These are phyloP conservation scores for Synanthedon andrenaeformis DNA, from an alignment of 2,888 invertebrate species.

Conservation along the genomic window DNA sequence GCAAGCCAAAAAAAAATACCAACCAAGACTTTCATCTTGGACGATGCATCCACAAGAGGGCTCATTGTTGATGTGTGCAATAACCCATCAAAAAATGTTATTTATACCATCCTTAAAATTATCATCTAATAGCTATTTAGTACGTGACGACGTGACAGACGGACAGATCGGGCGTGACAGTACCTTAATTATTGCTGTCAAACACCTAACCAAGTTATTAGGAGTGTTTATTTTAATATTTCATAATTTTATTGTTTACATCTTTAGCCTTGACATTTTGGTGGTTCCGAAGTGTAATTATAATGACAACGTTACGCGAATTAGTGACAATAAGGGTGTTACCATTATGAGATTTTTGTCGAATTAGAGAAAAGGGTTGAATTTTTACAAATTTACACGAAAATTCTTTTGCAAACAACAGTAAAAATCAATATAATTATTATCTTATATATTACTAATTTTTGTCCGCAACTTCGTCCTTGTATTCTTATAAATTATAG, in stretches of 20 bases:
- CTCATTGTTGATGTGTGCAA: constrained; percentile 36
- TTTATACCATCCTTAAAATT: constrained; percentile 49
- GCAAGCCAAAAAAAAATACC: constrained; percentile 11
- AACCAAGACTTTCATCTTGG: constrained; percentile 44
- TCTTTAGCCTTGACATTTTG: constrained; percentile 35
- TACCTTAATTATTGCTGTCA: constrained; percentile 53
- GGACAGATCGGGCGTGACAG: constrained; percentile 46
- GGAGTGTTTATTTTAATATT: constrained; percentile 32
- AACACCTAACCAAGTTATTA: constrained; percentile 35
- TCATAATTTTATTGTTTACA: constrained; percentile 16
- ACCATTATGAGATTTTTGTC: not conserved
- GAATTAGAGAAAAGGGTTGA: too few species aligned
- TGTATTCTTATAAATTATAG: too few species aligned
- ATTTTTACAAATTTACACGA: too few species aligned
- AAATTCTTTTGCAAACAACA: too few species aligned
- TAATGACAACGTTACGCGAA: constrained; percentile 16
- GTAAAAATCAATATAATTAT: too few species aligned
- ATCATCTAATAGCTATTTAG: constrained; percentile 32
- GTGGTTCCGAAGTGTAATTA: constrained; percentile 20
- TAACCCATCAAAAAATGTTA: constrained; percentile 31
- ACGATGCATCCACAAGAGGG: constrained; percentile 29
- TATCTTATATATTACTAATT: too few species aligned
- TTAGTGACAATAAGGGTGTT: constrained; percentile 13
- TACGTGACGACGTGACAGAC: constrained; percentile 41
- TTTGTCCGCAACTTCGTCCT: too few species aligned